Base-by-base conservation (phyloP, 2,888 invertebrate species). In the Troilus luridus region DNA sequence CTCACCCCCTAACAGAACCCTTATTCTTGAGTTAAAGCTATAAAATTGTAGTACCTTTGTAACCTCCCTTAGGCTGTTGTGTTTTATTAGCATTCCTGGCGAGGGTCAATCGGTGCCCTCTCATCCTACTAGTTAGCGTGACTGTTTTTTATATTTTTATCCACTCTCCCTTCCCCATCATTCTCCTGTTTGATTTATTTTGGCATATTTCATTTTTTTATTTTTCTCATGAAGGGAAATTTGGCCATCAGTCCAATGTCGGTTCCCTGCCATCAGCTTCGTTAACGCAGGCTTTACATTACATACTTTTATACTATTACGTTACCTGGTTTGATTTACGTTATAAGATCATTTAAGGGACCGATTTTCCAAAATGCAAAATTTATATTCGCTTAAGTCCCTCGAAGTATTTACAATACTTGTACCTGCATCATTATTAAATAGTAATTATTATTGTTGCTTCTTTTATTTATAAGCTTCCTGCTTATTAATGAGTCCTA, bases 1-100 rank as follows among this genome's bases (percentile, higher is more conserved):
- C 67, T 54, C 60, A 60, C 62, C 27, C 64, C 21, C 56, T 54
- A 0, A 62, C 64, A 21, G 54, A 62, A 89, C 62, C 54, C 60
- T 64, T 11, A 19, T 67, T 64, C 62, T 64, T 89, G 67, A 89
- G 89, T 67, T 67, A 89, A 64, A 89, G 64, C 89, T 56, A 89
- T 89, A 89, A 89, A 89, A 89, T 89, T 64, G 60, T 62, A 41
- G 41, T 8, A 60, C 62, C 54, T 41, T 88, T 88, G 64, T 89
- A 54, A 21, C 67, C 11, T n/a, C 64, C n/a, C 19, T 21, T 10
- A 64, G 27, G 89, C 64, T 14, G 56, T 85, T n/a, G 64, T 67
- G 89, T 89, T 89, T 64, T 64, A 89, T 89, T 89, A 89, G 89
- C 27, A 64, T 89, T 64, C 62, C 64, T 41, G 72, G 9, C 41